phyloP scores from a whole-genome alignment of 1,140 invertebrate genomes.

The Papilio helenus region DNA sequence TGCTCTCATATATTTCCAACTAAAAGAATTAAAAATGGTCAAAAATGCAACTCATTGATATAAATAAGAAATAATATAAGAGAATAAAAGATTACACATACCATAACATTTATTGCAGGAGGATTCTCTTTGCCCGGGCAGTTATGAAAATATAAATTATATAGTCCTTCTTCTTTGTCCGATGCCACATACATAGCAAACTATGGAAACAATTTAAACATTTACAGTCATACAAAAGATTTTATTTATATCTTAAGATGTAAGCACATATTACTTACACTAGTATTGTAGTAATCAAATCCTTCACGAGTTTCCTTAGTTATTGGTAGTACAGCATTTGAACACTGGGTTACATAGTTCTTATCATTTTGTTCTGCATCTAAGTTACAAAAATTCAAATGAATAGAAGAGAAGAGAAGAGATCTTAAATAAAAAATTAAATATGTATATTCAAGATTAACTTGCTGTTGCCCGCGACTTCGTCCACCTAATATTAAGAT shows the following conservation, averaged over 20 bases:
- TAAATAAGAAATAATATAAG: background rate
- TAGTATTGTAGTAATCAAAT: constrained; percentile 83
- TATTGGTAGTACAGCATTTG: constrained; percentile 76
- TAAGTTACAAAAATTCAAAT: constrained; percentile 39
- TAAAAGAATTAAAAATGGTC: constrained; percentile 68
- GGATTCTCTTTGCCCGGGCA: constrained; percentile 90
- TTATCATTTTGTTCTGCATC: constrained; percentile 41
- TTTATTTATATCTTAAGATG: background rate
- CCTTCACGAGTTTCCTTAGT: constrained; percentile 71
- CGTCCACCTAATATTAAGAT: too few species aligned
- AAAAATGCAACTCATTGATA: background rate
- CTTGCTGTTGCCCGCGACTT: too few species aligned
- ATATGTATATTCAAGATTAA: too few species aligned
- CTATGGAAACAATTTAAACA: constrained; percentile 70
- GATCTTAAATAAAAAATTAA: too few species aligned
- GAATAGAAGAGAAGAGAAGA: too few species aligned
- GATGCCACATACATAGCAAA: constrained; percentile 92
- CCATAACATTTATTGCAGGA: constrained; percentile 85
- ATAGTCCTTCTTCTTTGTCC: constrained; percentile 94
- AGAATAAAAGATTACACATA: constrained; percentile 75
- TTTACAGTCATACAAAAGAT: background rate
- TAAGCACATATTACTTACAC: constrained; percentile 68
- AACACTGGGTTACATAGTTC: constrained; percentile 61
- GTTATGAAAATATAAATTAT: constrained; percentile 98
- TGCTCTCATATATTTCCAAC: constrained; percentile 93